A percentile compares a stretch with the other conserved stretches of the same genome.
phyloP scores from a whole-genome alignment of 2,888 invertebrate species.

The Aphrophora alni region DNA sequence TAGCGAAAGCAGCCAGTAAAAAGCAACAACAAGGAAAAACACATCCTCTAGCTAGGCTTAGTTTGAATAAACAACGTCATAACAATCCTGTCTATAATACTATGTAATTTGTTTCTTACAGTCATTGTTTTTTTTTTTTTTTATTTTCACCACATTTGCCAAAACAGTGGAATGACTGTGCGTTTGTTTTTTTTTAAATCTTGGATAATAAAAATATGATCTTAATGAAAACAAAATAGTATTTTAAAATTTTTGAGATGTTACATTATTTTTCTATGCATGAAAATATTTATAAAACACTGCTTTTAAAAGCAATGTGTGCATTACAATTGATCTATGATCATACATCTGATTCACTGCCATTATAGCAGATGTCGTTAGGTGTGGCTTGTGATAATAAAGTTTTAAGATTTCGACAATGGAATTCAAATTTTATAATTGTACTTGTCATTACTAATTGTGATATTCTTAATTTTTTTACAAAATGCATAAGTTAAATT shows the following conservation, averaged over 20 bases:
- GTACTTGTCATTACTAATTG: neutral
- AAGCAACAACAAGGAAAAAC: slow-evolving; percentile 91
- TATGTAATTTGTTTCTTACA: slow-evolving; percentile 68
- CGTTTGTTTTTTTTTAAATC: neutral
- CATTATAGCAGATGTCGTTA: neutral
- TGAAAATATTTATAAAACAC: neutral
- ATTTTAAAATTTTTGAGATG: neutral
- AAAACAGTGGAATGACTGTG: neutral
- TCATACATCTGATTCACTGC: slow-evolving; percentile 2
- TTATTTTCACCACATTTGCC: neutral
- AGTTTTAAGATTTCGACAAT: neutral
- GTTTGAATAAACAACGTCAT: slow-evolving; percentile 75
- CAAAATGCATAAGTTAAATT: neutral
- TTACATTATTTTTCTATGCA: neutral
- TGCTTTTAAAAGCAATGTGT: neutral
- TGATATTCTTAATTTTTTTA: neutral
- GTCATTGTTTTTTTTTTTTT: neutral
- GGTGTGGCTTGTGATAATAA: slow-evolving; percentile 5
- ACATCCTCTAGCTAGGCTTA: slow-evolving; percentile 88
- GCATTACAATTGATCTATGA: neutral
- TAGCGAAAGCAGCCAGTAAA: slow-evolving; percentile 75
- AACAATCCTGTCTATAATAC: slow-evolving; percentile 89
- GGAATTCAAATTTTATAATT: neutral
- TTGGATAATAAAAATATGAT: slow-evolving; percentile 6
- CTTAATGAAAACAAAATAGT: neutral